Base-by-base conservation (phyloP, 2,888 invertebrate species). In the Slavum lentiscoides region DNA sequence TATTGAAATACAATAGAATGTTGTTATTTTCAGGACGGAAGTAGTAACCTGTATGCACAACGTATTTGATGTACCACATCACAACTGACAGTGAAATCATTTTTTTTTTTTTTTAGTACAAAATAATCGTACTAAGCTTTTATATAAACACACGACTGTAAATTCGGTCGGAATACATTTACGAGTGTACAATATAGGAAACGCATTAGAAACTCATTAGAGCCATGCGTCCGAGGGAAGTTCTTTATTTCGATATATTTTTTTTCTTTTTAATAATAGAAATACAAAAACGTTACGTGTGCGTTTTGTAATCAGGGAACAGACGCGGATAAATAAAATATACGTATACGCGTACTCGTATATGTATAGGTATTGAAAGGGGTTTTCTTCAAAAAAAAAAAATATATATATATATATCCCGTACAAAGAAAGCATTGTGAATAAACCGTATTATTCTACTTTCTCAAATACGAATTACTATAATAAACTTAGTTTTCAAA, bases 151-250 rank as follows among this genome's bases (percentile, higher is more conserved):
- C 21, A 13, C 19, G 15, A 23, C 55, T 30, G 9, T 37, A 39
- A 74, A 66, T 66, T 67, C 19, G 55, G 2, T 39, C 3, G 11
- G 13, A 66, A 66, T 23, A 59, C 49, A 49, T 68, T 59, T 67
- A 67, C 19, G 3, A 64, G 11, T 69, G 11, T 69, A 59, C 30
- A 30, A 30, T 39, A 59, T 59, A 49, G 49, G n/a, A 62, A 70
- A 69, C 53, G 37, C 68, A 70, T 77, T 62, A 70, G 37, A 62
- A 77, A 77, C 53, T 19, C 69, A 70, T 70, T 70, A 77, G 37
- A 62, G 7, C 37, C 17, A 69, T 70, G 17, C 15, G 49, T 37
- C 53, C 17, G 13, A 19, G 37, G 21, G 13, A 77, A 70, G 61
- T 77, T 39, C 37, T 69, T 53, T 69, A n/a, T 70, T 77, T 62